Conservation (phyloP, 2,113 vertebrate genomes). For the Platycercus adscitus region DNA sequence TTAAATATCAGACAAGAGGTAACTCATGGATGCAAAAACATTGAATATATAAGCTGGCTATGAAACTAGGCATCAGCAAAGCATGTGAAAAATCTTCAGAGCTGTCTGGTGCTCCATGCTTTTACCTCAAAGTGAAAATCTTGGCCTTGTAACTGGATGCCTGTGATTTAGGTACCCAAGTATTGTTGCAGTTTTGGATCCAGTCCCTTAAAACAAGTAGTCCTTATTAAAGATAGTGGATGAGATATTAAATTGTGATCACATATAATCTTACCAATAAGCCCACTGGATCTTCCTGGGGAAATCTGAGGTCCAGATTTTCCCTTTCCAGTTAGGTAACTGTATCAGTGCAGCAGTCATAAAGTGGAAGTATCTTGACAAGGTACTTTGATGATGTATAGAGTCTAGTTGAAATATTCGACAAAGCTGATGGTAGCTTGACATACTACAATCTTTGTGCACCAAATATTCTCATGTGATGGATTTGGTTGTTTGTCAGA, state of each 20-base stretch:
- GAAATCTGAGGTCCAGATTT: not conserved
- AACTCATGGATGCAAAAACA: not conserved
- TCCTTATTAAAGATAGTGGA: not conserved
- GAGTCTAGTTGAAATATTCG: not conserved
- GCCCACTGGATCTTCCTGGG: not conserved
- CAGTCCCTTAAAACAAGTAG: not conserved
- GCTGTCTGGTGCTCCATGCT: not conserved
- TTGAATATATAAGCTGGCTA: not conserved
- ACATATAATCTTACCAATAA: not conserved
- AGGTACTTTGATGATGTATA: not conserved
- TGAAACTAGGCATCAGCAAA: not conserved
- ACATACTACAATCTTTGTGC: not conserved
- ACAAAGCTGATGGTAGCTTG: not conserved
- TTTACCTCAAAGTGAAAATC: not conserved
- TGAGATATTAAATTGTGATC: not conserved
- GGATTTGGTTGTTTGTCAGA: not conserved
- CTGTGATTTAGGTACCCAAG: not conserved
- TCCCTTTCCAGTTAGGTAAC: not conserved
- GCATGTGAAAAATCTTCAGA: not conserved
- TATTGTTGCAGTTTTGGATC: not conserved
- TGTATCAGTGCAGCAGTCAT: not conserved
- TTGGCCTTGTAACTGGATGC: not conserved
- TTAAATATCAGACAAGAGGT: not conserved
- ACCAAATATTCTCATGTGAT: not conserved
- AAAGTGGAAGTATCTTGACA: not conserved